phyloP scores from a whole-genome alignment of 2,888 invertebrate genomes.

The Euplexia lucipara region DNA sequence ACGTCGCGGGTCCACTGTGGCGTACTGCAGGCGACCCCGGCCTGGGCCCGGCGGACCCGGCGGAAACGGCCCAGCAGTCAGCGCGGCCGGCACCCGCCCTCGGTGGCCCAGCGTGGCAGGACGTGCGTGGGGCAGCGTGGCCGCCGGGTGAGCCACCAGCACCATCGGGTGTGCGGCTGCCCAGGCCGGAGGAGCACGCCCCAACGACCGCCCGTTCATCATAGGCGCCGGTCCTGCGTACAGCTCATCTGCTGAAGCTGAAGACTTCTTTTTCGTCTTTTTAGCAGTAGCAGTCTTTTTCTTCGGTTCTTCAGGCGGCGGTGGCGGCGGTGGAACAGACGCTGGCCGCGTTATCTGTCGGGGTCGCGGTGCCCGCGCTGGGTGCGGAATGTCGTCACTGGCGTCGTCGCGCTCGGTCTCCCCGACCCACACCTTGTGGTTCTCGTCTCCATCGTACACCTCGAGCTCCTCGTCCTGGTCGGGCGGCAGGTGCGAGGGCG shows the following conservation, averaged over 20 bases:
- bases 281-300: slow-evolving; percentile 89
- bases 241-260: slow-evolving; percentile 91
- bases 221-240: slow-evolving; percentile 88
- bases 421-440: slow-evolving; percentile 98
- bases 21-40: slow-evolving; percentile 90
- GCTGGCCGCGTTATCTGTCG: slow-evolving; percentile 95
- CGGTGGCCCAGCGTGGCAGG: slow-evolving; percentile 90
- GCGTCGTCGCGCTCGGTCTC: slow-evolving; percentile 94
- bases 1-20: slow-evolving; percentile 92
- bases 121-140: slow-evolving; percentile 85
- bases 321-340: slow-evolving; percentile 96
- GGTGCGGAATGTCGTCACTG: slow-evolving; percentile 93
- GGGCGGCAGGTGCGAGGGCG: slow-evolving; percentile 82
- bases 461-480: slow-evolving; percentile 94
- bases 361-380: slow-evolving; percentile 93
- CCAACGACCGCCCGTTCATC: slow-evolving; percentile 85
- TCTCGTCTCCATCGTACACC: slow-evolving; percentile 97
- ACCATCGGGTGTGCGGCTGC: slow-evolving; percentile 87
- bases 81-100: slow-evolving; percentile 91
- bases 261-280: slow-evolving; percentile 90
- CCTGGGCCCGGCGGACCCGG: slow-evolving; percentile 80
- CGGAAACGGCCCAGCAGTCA: slow-evolving; percentile 86
- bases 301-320: slow-evolving; percentile 93
- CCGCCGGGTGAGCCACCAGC: slow-evolving; percentile 86
- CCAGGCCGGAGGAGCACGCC: slow-evolving; percentile 87